Evolutionary conservation across 2,888 invertebrate genomes (phyloP).

Genomic region (Drosophila atripex): DNA sequence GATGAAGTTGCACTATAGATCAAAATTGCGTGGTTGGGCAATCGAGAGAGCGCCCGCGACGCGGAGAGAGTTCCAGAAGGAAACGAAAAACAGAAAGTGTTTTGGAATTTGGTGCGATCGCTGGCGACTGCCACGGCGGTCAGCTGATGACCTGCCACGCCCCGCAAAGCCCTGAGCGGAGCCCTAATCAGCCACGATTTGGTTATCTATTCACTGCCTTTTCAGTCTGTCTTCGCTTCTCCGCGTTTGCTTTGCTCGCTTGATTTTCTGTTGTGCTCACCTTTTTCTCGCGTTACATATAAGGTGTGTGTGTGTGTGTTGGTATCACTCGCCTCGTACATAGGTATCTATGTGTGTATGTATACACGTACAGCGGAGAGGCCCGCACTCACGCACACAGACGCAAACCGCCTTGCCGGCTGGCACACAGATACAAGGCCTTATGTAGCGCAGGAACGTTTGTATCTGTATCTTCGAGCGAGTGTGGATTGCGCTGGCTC

Average conservation of each 20-base stretch:
- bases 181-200: conserved; percentile 19
- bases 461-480: conserved; percentile 20
- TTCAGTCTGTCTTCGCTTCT: not conserved
- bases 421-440: conserved; percentile 39
- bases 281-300: conserved; percentile 56
- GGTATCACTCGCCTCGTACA: not conserved
- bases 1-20: conserved; percentile 4
- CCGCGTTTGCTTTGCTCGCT: conserved; percentile 48
- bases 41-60: conserved; percentile 5
- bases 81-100: conserved; percentile 17
- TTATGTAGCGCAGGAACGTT: conserved; percentile 8
- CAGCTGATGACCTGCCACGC: conserved; percentile 37
- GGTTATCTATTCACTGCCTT: conserved; percentile 23
- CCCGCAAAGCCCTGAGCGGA: conserved; percentile 11
- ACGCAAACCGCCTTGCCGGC: conserved; percentile 53
- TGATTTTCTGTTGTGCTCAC: conserved; percentile 74
- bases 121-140: conserved; percentile 1
- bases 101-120: conserved; percentile 3
- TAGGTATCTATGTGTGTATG: conserved; percentile 27
- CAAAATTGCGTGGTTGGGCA: conserved; percentile 17
- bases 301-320: not conserved
- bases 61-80: conserved; percentile 29
- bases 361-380: conserved; percentile 33
- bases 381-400: conserved; percentile 20
- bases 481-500: conserved; percentile 25